These are phyloP conservation scores for Melanotaenia maccullochi DNA, from an alignment of 2,797 vertebrate species.

Conservation along the genomic window DNA sequence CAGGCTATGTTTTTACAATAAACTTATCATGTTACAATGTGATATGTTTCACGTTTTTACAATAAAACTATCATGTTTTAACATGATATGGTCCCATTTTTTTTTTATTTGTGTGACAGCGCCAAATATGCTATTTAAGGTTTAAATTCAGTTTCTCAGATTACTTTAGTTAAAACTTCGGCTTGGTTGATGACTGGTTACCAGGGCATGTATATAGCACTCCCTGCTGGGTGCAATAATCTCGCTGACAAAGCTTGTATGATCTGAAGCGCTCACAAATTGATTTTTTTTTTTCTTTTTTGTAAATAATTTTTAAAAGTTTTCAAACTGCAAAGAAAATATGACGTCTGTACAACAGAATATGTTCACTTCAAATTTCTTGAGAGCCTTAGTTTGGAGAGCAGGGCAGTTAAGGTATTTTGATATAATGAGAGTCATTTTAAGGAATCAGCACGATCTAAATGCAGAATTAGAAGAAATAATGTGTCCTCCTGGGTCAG, in stretches of 20 bases:
- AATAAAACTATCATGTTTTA: no score
- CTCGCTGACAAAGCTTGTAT: not conserved
- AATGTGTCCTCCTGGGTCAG: slow-evolving; percentile 56
- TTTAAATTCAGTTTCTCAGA: not conserved
- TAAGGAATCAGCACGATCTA: slow-evolving; percentile 27
- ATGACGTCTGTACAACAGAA: not conserved
- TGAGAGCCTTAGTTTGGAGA: slow-evolving; percentile 17
- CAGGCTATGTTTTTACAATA: no score
- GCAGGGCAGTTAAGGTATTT: slow-evolving; percentile 39
- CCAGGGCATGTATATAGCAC: not conserved
- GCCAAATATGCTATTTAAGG: no score
- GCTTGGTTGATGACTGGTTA: not conserved
- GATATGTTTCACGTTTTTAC: no score
- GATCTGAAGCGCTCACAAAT: not conserved
- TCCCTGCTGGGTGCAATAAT: not conserved
- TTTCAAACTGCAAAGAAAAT: not conserved
- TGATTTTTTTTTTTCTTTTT: not conserved
- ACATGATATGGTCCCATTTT: no score
- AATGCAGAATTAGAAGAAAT: slow-evolving; percentile 49
- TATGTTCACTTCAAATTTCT: slow-evolving; percentile 19
- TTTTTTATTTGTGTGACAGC: no score
- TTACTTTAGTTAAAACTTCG: not conserved
- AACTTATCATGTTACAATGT: no score
- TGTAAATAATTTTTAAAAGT: not conserved
- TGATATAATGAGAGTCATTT: slow-evolving; percentile 55